A percentile compares a stretch with the other conserved stretches of the same genome.
Evolutionary conservation across 2,888 invertebrate genomes (phyloP).

Genomic region (Mellilla xanthometata): DNA sequence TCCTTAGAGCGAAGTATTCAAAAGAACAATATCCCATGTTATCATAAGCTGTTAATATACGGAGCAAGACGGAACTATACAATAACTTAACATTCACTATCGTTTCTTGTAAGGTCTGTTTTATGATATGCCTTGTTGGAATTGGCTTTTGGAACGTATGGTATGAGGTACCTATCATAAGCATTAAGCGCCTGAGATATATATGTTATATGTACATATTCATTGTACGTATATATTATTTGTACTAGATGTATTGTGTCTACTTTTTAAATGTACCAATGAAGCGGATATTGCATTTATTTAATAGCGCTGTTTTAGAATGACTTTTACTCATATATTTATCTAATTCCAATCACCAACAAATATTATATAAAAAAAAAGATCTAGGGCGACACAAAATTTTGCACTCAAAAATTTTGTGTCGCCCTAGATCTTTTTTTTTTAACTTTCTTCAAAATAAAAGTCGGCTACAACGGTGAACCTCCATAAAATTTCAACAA

Average conservation of each 20-base stretch:
- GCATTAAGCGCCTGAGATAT: too few relatives aligned
- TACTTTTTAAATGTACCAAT: too few relatives aligned
- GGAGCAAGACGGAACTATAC: background rate
- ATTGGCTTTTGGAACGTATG: background rate
- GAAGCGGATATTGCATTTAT: too few relatives aligned
- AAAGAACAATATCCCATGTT: conserved; percentile 14
- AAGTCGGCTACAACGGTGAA: conserved; percentile 8
- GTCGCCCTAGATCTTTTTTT: background rate
- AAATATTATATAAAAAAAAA: background rate
- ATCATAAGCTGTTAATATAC: conserved; percentile 12
- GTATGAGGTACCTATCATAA: background rate
- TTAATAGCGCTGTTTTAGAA: too few relatives aligned
- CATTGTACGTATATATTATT: too few relatives aligned
- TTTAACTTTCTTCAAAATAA: conserved; percentile 2
- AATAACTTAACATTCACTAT: conserved; percentile 2
- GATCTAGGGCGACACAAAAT: background rate
- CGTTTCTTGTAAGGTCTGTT: conserved; percentile 1
- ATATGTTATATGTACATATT: too few relatives aligned
- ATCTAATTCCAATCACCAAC: background rate
- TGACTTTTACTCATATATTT: too few relatives aligned
- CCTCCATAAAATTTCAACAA: conserved; percentile 26
- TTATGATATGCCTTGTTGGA: background rate
- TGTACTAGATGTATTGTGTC: too few relatives aligned
- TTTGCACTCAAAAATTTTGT: background rate
- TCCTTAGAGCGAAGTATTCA: conserved; percentile 23